Evolutionary conservation across 2,888 invertebrate species (phyloP), one percentile per base, ranked within the genome.

Genomic region (Parasteatoda lunata): DNA sequence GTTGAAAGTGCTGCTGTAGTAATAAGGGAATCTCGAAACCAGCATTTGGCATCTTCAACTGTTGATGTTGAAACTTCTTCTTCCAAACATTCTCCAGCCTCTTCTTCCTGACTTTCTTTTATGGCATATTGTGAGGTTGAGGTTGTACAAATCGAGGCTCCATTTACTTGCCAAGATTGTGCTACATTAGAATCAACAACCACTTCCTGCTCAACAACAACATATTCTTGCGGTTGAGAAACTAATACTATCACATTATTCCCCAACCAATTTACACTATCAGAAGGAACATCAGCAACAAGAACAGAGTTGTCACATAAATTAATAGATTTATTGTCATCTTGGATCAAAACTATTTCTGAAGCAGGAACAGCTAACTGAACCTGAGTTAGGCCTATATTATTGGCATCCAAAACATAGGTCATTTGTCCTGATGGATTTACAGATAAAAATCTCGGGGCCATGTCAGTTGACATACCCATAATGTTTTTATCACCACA

Each of bases 391-490:
- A 85, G 72, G n/a, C 79, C 75, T 6, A 80, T 70, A 49, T 64
- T 80, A 15, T 66, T 77, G 30, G 80, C 80, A n/a, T 87, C 87
- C 7, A 87, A 48, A 48, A 87, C 77, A 73, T 87, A 87, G 8
- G 87, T 82, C 87, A 87, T 82, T 49, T 70, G 70, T 52, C 86
- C 86, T 77, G 86, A 48, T 11, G 81, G 77, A 68, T 87, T 87
- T 45, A 87, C 64, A 3, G 87, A 73, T 64, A 87, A 49, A 70
- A 81, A 87, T 51, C 77, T 66, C 59, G 87, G 87, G 69, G 87
- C 77, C 87, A 87, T 87, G 81, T 87, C 87, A 59, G 77, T 87
- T 77, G 87, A 87, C 87, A 87, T 87, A 72, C 87, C 87, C 87
- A 87, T 87, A 82, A 68, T 87, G 77, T 77, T 71, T 6, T 68